Percentiles rank a stretch among this genome's conserved stretches.
Conservation (phyloP, 2,113 vertebrate species). For the Oncorhynchus kisutch region DNA sequence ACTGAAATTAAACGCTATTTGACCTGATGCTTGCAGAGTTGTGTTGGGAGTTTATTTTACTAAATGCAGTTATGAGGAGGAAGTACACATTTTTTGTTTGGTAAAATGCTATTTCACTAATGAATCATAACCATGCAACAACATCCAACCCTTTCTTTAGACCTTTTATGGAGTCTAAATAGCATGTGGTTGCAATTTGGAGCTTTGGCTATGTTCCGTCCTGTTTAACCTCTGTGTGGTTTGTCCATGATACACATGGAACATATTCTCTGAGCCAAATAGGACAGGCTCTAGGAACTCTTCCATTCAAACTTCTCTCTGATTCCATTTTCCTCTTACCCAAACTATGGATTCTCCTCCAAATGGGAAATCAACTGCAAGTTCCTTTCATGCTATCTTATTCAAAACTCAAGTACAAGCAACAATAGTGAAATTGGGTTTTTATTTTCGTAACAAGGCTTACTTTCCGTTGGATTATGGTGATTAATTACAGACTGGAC, state of each 20-base stretch:
- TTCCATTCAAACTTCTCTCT: constrained; percentile 24
- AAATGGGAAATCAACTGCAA: background rate
- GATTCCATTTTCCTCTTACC: background rate
- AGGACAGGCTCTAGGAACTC: constrained; percentile 13
- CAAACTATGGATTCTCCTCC: background rate
- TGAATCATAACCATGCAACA: background rate
- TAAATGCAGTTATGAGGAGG: too few species aligned
- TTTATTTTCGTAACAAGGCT: too few species aligned
- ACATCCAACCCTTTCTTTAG: constrained; percentile 2
- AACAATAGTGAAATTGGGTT: too few species aligned
- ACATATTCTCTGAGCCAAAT: constrained; percentile 52
- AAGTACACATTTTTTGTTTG: too few species aligned
- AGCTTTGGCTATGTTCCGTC: constrained; percentile 26
- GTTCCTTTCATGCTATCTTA: background rate
- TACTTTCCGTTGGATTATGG: too few species aligned
- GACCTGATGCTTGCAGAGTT: too few species aligned
- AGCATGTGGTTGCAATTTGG: constrained; percentile 71
- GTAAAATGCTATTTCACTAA: background rate
- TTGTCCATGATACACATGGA: constrained; percentile 56
- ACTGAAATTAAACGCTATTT: background rate
- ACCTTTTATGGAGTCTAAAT: constrained; percentile 1
- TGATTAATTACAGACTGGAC: too few species aligned
- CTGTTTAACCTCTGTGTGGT: constrained; percentile 43
- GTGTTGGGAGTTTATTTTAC: too few species aligned
- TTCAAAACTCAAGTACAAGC: background rate